phyloP scores from a whole-genome alignment of 2,888 invertebrate species.

The Cyrtodaria siliqua region DNA sequence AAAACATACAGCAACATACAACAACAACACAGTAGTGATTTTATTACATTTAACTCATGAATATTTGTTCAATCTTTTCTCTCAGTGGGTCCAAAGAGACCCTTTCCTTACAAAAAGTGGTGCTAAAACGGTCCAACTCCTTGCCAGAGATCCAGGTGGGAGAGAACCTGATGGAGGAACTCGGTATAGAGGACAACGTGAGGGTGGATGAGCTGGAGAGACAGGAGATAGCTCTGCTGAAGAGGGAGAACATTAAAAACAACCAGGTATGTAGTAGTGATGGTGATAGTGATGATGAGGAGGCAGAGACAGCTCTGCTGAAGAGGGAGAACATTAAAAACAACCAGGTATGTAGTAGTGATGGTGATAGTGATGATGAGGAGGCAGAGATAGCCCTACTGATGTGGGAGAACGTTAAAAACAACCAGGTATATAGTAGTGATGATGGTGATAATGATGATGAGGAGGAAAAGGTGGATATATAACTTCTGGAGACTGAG shows the following conservation, averaged over 20 bases:
- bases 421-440: constrained; percentile 81
- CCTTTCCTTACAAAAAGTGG: constrained; percentile 66
- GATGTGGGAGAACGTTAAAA: no score
- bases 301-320: no score
- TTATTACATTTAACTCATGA: no score
- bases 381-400: no score
- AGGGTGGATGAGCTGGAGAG: constrained; percentile 65
- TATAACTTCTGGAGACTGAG: constrained; percentile 65
- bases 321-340: no score
- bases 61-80: no score
- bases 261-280: constrained; percentile 26
- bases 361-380: no score
- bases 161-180: constrained; percentile 78
- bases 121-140: constrained; percentile 76
- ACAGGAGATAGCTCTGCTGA: constrained; percentile 66
- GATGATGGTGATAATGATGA: constrained; percentile 61
- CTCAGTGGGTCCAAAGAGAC: constrained; percentile 68
- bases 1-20: no score
- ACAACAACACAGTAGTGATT: no score
- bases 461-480: constrained; percentile 65
- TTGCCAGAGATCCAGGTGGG: constrained; percentile 72
- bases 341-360: no score
- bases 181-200: constrained; percentile 69
- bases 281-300: no score
- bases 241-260: constrained; percentile 56